A percentile compares a stretch with the other conserved stretches of the same genome.
These are phyloP conservation scores for Ennomos fuscantarius DNA, from an alignment of 2,888 invertebrate species.

Conservation along the genomic window DNA sequence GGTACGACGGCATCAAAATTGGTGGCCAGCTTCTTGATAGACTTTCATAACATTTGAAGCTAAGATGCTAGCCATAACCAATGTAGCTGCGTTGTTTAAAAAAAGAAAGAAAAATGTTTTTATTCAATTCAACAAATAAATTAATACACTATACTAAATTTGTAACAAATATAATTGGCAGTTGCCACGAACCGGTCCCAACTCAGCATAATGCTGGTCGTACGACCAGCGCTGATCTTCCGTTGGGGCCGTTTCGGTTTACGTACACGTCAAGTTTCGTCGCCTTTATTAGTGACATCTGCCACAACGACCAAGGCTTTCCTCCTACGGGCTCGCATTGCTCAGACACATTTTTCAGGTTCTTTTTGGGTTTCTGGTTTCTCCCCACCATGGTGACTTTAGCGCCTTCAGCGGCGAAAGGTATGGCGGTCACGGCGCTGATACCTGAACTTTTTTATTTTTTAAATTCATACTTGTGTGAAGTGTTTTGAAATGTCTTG, in stretches of 20 bases:
- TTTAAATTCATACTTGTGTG: too few species aligned
- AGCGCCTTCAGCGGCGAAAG: constrained; percentile 41
- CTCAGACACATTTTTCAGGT: constrained; percentile 32
- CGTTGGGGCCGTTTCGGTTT: too few species aligned
- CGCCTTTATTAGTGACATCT: constrained; percentile 3
- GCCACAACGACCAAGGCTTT: too few species aligned
- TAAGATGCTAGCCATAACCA: constrained; percentile 1
- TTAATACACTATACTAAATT: too few species aligned
- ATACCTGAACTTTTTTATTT: constrained; percentile 42
- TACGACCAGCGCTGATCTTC: too few species aligned
- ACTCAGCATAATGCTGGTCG: too few species aligned
- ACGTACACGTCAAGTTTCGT: constrained; percentile 33
- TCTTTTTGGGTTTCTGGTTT: constrained; percentile 39
- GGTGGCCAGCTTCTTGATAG: constrained; percentile 29
- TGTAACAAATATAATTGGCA: too few species aligned
- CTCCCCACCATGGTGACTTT: constrained; percentile 42
- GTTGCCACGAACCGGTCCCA: too few species aligned
- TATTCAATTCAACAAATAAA: too few species aligned
- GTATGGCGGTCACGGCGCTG: constrained; percentile 31
- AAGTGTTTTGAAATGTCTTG: too few species aligned
- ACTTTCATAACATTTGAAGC: constrained; percentile 23
- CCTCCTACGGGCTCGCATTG: not conserved
- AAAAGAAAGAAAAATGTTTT: too few species aligned
- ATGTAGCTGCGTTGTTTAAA: constrained; percentile 39
- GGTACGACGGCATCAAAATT: constrained; percentile 34